phyloP scores from a whole-genome alignment of 2,113 vertebrate genomes.

The Acinonyx jubatus region DNA sequence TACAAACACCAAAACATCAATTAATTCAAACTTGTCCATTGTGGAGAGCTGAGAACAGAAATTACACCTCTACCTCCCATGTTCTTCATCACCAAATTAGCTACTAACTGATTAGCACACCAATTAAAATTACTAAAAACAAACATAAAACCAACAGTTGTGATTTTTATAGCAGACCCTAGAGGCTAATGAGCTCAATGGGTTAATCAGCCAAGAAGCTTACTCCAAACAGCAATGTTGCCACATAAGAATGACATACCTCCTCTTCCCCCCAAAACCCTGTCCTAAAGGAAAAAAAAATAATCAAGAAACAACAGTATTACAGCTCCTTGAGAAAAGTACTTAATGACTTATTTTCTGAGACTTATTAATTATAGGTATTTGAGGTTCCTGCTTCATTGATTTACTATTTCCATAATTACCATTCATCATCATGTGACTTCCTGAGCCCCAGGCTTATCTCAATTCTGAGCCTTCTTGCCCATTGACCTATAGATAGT shows the following conservation, averaged over 20 bases:
- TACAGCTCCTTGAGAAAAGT: conserved; percentile 30
- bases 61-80: conserved; percentile 55
- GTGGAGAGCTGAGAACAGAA: conserved; percentile 64
- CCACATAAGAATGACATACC: neutral
- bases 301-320: neutral
- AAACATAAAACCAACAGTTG: conserved; percentile 71
- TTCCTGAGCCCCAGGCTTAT: neutral
- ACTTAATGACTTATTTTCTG: neutral
- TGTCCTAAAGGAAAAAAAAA: conserved; percentile 7
- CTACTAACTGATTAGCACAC: conserved; percentile 69
- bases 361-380: neutral
- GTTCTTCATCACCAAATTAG: conserved; percentile 75
- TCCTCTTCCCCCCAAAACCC: neutral
- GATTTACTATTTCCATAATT: conserved; percentile 34
- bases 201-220: conserved; percentile 14
- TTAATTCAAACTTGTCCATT: conserved; percentile 73
- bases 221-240: neutral
- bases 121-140: conserved; percentile 76
- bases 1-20: conserved; percentile 75
- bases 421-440: neutral
- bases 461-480: neutral
- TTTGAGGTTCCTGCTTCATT: neutral
- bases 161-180: conserved; percentile 64
- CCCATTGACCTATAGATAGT: neutral
- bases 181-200: conserved; percentile 62